phyloP scores from a whole-genome alignment of 2,797 vertebrate species.

The Channa striata region DNA sequence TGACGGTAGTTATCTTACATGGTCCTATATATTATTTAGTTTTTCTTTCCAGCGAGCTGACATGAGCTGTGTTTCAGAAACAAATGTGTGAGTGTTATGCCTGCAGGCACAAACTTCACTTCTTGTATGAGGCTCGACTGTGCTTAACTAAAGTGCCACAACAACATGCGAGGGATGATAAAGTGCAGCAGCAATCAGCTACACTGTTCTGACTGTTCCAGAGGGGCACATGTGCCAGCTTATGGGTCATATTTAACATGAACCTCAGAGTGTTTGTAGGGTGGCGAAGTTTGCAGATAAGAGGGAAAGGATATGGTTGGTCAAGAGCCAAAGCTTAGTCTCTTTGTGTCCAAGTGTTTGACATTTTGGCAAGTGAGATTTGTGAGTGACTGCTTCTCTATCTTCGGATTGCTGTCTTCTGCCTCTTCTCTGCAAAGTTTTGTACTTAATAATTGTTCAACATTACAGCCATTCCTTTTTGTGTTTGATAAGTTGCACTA shows the following conservation, averaged over 20 bases:
- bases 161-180: conserved; percentile 57
- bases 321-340: conserved; percentile 47
- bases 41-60: conserved; percentile 29
- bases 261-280: conserved; percentile 47
- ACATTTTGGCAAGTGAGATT: conserved; percentile 29
- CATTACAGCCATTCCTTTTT: conserved; percentile 10
- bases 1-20: conserved; percentile 1
- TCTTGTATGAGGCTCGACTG: conserved; percentile 44
- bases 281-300: conserved; percentile 62
- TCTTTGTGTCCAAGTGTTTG: conserved; percentile 45
- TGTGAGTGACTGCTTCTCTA: conserved; percentile 7
- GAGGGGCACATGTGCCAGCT: conserved; percentile 55
- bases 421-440: background rate
- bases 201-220: conserved; percentile 44
- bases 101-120: conserved; percentile 56
- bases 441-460: conserved; percentile 5
- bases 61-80: conserved; percentile 40
- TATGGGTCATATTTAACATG: conserved; percentile 42
- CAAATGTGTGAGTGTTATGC: conserved; percentile 35
- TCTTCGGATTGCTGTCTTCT: conserved; percentile 11
- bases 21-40: conserved; percentile 16
- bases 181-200: conserved; percentile 48
- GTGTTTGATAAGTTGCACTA: conserved; percentile 1
- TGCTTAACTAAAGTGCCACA: conserved; percentile 61
- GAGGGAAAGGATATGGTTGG: conserved; percentile 40